Conservation (phyloP, 2,888 invertebrate genomes). For the Pocota personata region DNA sequence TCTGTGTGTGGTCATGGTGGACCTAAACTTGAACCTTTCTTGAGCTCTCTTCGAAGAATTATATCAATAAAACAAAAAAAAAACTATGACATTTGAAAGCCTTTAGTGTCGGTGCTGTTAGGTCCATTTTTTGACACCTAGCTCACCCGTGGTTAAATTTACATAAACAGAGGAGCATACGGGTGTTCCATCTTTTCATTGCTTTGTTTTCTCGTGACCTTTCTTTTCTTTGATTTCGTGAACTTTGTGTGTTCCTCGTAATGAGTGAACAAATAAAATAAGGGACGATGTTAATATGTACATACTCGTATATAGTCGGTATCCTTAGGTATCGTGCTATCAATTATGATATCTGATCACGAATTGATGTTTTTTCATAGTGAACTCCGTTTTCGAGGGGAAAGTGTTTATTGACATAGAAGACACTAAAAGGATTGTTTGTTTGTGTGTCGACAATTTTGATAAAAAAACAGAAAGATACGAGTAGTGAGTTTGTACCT, state of each 20-base stretch:
- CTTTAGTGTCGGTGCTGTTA: conserved; percentile 16
- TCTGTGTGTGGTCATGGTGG: conserved; percentile 52
- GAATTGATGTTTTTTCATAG: conserved; percentile 35
- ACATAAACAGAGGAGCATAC: not conserved
- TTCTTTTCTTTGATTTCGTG: not conserved
- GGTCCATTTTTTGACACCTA: not conserved
- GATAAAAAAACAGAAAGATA: not conserved
- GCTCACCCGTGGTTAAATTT: not conserved
- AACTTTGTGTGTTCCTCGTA: conserved; percentile 23
- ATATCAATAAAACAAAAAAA: conserved; percentile 30
- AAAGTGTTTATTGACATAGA: conserved; percentile 14
- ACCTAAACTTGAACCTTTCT: conserved; percentile 49
- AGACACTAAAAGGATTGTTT: conserved; percentile 37
- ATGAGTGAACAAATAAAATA: conserved; percentile 13
- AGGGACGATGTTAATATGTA: not conserved
- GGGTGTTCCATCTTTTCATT: not conserved
- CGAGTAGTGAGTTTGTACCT: not conserved
- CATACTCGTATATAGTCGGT: too few species aligned
- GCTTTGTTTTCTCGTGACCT: not conserved
- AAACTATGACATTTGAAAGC: conserved; percentile 16
- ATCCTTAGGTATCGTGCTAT: conserved; percentile 1
- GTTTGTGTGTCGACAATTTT: not conserved
- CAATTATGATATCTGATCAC: conserved; percentile 44
- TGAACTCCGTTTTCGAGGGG: not conserved
- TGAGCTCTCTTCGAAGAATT: conserved; percentile 15